Percentiles rank a stretch among this genome's conserved stretches.
phyloP scores from a whole-genome alignment of 2,797 vertebrate genomes.

The Propithecus perrieri region DNA sequence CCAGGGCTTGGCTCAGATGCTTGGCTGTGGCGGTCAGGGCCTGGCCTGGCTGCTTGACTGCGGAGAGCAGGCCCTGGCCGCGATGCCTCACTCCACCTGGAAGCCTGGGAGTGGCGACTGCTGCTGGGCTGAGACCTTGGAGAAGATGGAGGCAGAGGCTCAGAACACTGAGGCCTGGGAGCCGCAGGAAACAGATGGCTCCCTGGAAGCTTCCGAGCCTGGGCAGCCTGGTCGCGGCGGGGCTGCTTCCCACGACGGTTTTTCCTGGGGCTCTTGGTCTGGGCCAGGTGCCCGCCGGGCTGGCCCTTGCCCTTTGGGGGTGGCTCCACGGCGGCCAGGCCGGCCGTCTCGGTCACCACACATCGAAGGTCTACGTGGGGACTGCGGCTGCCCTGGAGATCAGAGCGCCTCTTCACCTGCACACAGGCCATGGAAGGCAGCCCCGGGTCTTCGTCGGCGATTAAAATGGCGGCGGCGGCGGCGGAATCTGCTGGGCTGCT shows the following conservation, averaged over 20 bases:
- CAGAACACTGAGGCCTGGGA: fast-evolving
- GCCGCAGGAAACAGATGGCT: not conserved
- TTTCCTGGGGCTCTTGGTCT: not conserved
- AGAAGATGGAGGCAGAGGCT: not conserved
- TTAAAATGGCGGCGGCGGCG: fast-evolving
- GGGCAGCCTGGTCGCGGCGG: fast-evolving
- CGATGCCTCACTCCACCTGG: fast-evolving
- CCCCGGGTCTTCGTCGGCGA: fast-evolving
- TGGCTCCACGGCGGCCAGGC: fast-evolving
- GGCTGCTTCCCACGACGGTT: not conserved
- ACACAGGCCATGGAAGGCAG: not conserved
- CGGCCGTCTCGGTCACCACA: fast-evolving
- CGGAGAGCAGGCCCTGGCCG: not conserved
- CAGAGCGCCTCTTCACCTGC: fast-evolving
- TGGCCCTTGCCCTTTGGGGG: fast-evolving
- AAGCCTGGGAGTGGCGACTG: not conserved
- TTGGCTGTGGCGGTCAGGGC: not conserved
- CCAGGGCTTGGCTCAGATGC: not conserved
- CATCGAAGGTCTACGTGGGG: fast-evolving
- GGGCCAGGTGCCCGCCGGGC: fast-evolving
- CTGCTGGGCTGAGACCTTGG: not conserved
- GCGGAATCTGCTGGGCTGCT: not conserved
- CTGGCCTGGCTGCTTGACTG: not conserved
- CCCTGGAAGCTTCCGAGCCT: not conserved
- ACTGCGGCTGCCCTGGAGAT: not conserved